These are phyloP conservation scores for Coturnix japonica DNA, from an alignment of 2,113 vertebrate species.

Conservation along the genomic window DNA sequence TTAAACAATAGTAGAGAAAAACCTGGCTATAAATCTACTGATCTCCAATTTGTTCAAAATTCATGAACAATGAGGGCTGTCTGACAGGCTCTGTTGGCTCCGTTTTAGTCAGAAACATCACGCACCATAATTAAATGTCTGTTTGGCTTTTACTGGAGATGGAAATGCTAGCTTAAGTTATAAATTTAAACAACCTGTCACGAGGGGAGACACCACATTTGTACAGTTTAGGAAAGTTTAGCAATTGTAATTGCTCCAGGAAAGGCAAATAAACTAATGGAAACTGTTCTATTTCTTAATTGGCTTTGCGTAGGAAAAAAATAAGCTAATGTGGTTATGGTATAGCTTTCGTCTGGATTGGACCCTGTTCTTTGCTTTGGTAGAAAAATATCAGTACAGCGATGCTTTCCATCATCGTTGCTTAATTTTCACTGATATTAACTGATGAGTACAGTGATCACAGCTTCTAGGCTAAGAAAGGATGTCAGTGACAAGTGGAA, in stretches of 20 bases:
- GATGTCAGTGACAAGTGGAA: conserved; percentile 22
- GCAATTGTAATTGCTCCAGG: conserved; percentile 73
- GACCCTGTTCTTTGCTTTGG: conserved; percentile 18
- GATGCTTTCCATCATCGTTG: background rate
- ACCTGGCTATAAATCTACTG: conserved; percentile 83
- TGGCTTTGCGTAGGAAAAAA: conserved; percentile 52
- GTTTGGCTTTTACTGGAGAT: conserved; percentile 75
- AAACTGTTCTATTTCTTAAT: conserved; percentile 71
- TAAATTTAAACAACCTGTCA: conserved; percentile 81
- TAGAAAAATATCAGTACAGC: background rate
- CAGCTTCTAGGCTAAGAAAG: background rate
- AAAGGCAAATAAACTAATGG: conserved; percentile 79
- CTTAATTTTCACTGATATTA: conserved; percentile 25
- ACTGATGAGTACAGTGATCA: background rate
- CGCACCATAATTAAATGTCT: conserved; percentile 85
- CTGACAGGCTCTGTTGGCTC: conserved; percentile 82
- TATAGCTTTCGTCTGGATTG: conserved; percentile 49
- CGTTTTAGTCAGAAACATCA: conserved; percentile 88
- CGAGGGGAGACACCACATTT: conserved; percentile 68
- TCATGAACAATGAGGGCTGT: conserved; percentile 71
- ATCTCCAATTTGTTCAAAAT: conserved; percentile 76
- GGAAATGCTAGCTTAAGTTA: conserved; percentile 73
- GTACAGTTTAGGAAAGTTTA: conserved; percentile 68
- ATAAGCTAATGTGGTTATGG: conserved; percentile 53
- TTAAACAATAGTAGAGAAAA: conserved; percentile 81